These are phyloP conservation scores for Nasonia longicornis DNA, from an alignment of 1,140 invertebrate genomes.

Conservation along the genomic window DNA sequence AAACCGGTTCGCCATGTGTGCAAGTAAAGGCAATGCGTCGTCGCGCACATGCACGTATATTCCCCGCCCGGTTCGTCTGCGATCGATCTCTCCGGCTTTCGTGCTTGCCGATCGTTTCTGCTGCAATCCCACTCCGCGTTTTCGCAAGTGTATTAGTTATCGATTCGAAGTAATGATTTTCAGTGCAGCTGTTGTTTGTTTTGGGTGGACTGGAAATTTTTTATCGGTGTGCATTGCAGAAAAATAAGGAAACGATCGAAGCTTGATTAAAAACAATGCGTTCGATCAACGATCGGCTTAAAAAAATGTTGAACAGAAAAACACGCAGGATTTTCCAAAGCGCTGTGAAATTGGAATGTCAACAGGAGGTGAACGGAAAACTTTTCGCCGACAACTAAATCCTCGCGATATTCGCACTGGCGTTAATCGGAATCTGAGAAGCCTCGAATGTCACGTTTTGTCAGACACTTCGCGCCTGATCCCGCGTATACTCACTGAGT, in stretches of 20 bases:
- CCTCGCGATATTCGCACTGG: background rate
- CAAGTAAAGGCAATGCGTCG: background rate
- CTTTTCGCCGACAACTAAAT: background rate
- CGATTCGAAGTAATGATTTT: background rate
- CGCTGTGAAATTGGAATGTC: background rate
- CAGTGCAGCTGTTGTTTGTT: background rate
- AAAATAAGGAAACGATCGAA: too few relatives aligned
- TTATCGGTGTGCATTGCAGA: too few relatives aligned
- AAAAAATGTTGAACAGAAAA: too few relatives aligned
- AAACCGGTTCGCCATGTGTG: slow-evolving; percentile 9
- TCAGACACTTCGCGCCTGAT: background rate
- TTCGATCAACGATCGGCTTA: too few relatives aligned
- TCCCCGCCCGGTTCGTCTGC: background rate
- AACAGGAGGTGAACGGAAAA: background rate
- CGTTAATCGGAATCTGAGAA: background rate
- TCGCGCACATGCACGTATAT: background rate
- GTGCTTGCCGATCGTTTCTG: background rate
- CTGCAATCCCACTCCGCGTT: background rate
- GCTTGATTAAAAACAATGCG: too few relatives aligned
- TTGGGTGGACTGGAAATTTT: background rate
- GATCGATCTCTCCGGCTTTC: background rate
- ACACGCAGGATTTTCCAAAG: background rate
- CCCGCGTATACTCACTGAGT: background rate
- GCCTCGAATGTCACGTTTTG: background rate
- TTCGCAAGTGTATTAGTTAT: background rate